Base-by-base conservation (phyloP, 2,797 vertebrate species). In the Microctenopoma steveboyesi region DNA sequence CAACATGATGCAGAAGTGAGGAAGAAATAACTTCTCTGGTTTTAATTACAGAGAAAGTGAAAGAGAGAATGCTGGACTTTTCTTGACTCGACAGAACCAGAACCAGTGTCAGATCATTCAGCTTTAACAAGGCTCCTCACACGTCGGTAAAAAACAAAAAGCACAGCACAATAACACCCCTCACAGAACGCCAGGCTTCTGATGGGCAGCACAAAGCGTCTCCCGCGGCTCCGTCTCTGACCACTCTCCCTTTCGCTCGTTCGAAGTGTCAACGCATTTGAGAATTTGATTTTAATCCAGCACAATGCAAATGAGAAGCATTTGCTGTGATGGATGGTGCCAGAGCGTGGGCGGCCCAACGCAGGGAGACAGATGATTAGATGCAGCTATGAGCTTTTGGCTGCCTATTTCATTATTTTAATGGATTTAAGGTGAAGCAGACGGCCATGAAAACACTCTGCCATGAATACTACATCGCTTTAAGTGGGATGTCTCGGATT, bases 251-350 rank as follows among this genome's bases (percentile, higher is more conserved):
- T 40, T 60, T 18, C 47, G 43, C 16, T 35, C 69, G 35, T 74
- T 30, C 42, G 39, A 64, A 71, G 52, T 18, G 43, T 81, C 14
- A 56, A 71, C 70, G 62, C 77, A 18, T 79, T 72, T 14, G 52
- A 69, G 69, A 62, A 22, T 69, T 72, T 33, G 52, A 77, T 63
- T 70, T 67, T 49, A 69, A 70, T 68, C 45, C 60, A 14, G 56
- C 40, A 6, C 57, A 27, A 40, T 30, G 69, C 67, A 81, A 83
- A 65, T 77, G 77, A 79, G 79, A 79, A 8, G 2, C 51, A 48
- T 64, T 64, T 64, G 47, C 0, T 25, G 46, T 66, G 68, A 78
- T 28, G 22, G 71, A 78, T 47, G 18, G 43, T 55, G 66, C 49
- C 49, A 39, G 48, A 64, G 58, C 16, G 45, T 12, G n/a, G 49